phyloP scores from a whole-genome alignment of 2,888 invertebrate species.

The Papilio demoleus region DNA sequence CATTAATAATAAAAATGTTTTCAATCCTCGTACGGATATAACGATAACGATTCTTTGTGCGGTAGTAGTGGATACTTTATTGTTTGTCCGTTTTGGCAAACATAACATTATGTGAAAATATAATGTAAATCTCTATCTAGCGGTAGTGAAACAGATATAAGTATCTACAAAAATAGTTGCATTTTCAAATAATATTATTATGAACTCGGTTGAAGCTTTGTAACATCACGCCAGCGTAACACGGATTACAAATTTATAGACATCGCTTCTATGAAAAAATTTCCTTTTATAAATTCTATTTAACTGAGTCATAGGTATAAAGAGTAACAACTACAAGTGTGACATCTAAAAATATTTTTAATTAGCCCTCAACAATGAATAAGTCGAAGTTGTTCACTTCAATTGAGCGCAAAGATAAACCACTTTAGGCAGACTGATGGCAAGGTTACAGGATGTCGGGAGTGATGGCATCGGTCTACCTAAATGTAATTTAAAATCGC shows the following conservation, averaged over 20 bases:
- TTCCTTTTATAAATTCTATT: slow-evolving; percentile 54
- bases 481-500: slow-evolving; percentile 63
- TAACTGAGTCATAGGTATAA: slow-evolving; percentile 56
- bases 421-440: slow-evolving; percentile 55
- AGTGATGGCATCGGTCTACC: slow-evolving; percentile 58
- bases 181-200: slow-evolving; percentile 71
- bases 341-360: slow-evolving; percentile 78
- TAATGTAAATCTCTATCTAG: slow-evolving; percentile 76
- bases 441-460: slow-evolving; percentile 49
- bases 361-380: slow-evolving; percentile 64
- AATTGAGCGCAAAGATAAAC: slow-evolving; percentile 66
- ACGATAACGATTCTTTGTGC: slow-evolving; percentile 61
- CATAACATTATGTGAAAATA: slow-evolving; percentile 79
- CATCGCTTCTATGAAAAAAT: slow-evolving; percentile 63
- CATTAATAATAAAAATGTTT: slow-evolving; percentile 27
- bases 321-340: slow-evolving; percentile 70
- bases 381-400: slow-evolving; percentile 63
- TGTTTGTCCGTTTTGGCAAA: slow-evolving; percentile 68
- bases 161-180: slow-evolving; percentile 83
- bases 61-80: slow-evolving; percentile 62
- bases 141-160: slow-evolving; percentile 79
- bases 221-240: slow-evolving; percentile 50
- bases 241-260: slow-evolving; percentile 53
- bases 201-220: slow-evolving; percentile 63
- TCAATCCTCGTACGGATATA: slow-evolving; percentile 43